Conservation (phyloP, 2,113 vertebrate species). For the Cichladusa arquata region DNA sequence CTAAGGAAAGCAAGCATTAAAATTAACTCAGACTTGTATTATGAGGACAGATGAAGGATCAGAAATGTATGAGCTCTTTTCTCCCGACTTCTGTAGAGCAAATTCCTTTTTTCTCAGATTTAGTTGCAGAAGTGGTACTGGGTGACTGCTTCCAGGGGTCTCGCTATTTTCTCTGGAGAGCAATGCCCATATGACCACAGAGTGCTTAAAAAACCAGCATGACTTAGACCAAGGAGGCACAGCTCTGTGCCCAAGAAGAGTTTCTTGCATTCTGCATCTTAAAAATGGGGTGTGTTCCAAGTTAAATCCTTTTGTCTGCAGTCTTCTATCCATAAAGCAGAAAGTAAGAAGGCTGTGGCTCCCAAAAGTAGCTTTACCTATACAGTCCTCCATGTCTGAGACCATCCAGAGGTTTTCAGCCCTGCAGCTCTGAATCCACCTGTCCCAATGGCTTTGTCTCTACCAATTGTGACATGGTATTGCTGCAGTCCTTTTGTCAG, state of each 20-base stretch:
- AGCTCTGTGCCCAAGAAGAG: neutral
- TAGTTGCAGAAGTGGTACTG: neutral
- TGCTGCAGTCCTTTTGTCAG: neutral
- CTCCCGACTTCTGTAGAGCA: neutral
- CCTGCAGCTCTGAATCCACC: neutral
- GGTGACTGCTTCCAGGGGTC: neutral
- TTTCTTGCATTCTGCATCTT: neutral
- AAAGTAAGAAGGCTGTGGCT: neutral
- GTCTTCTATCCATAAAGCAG: neutral
- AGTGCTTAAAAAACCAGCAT: neutral
- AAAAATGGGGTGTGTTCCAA: accelerated
- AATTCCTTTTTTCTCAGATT: neutral
- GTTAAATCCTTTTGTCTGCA: neutral
- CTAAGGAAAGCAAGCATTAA: neutral
- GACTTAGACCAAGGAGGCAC: neutral
- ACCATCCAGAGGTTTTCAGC: neutral
- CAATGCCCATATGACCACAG: neutral
- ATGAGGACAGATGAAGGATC: neutral
- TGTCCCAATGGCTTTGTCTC: neutral
- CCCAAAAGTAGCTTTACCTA: neutral
- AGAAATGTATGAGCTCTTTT: neutral
- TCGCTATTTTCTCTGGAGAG: neutral
- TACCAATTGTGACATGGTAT: accelerated
- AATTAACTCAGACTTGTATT: neutral
- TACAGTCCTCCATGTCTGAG: neutral